Evolutionary conservation across 2,888 invertebrate species (phyloP), one percentile per base, ranked within the genome.

Genomic region (Panzeria rudis): DNA sequence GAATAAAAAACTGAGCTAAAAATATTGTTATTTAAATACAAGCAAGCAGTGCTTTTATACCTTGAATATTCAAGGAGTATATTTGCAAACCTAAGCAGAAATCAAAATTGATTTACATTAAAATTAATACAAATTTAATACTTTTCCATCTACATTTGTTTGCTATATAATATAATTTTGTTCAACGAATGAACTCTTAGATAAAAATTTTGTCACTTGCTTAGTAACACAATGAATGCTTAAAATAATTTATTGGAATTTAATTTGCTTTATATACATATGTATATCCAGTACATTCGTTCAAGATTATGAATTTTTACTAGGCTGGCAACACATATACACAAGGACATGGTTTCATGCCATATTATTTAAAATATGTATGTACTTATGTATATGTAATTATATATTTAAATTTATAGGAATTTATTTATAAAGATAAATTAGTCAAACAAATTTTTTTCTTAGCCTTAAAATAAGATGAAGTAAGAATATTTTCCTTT

Each of bases 241-340:
- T n/a, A 56, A 80, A 84, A 64, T 54, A 73, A 44, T 62, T 76
- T 79, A 79, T 64, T 75, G 80, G 56, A 52, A 72, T 83, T 83
- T 72, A 77, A 77, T 83, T 77, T 83, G 76, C 82, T 77, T 20
- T 54, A 13, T 38, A 25, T 54, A 6, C n/a, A n/a, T n/a, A n/a
- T n/a, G n/a, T 54, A 2, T 41, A 52, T 83, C 20, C 29, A 54
- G 44, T n/a, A 61, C 72, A 66, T 44, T 61, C 25, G 54, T 47
- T 61, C 47, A 72, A 83, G 83, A 50, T 59, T 38, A 72, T 78
- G 25, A 72, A 56, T 69, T 38, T 50, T 61, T 69, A 68, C 59
- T 54, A 32, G 73, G 41, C 15, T 62, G 64, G 50, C 25, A 44
- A 54, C 82, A 82, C 76, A 82, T 77, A 54, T 17, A 29, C 5